These are phyloP conservation scores for Venustoraphidia nigricollis DNA, from an alignment of 2,888 invertebrate species.

Conservation along the genomic window DNA sequence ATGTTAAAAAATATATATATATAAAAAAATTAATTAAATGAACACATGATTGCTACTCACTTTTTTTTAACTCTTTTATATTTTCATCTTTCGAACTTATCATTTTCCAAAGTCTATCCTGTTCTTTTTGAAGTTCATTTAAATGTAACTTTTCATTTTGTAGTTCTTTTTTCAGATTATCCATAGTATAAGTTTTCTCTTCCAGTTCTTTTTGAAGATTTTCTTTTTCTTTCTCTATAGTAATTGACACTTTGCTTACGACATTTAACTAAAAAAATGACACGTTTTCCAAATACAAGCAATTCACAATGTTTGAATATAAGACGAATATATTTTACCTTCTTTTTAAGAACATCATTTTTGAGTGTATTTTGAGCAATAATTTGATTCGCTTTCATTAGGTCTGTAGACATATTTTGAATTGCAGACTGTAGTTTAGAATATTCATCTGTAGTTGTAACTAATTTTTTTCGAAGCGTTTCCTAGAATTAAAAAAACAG, in stretches of 20 bases:
- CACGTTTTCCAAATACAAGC: too few species aligned
- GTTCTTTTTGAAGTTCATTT: too few species aligned
- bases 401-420: background rate
- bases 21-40: too few species aligned
- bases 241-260: constrained; percentile 3
- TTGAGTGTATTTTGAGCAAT: constrained; percentile 1
- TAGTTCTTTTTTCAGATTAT: too few species aligned
- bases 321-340: background rate
- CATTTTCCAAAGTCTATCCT: too few species aligned
- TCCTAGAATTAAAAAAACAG: background rate
- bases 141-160: too few species aligned
- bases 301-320: too few species aligned
- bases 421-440: constrained; percentile 2
- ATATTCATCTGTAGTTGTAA: background rate
- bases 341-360: constrained; percentile 3
- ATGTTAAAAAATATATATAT: too few species aligned
- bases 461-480: background rate
- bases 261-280: background rate
- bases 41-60: too few species aligned
- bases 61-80: too few species aligned
- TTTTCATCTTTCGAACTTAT: too few species aligned
- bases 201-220: background rate
- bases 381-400: constrained; percentile 6
- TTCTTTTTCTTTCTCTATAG: constrained; percentile 3
- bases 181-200: background rate